Percentiles rank a stretch among this genome's conserved stretches.
Conservation (phyloP, 2,888 invertebrate genomes). For the Drosophila limbata region DNA sequence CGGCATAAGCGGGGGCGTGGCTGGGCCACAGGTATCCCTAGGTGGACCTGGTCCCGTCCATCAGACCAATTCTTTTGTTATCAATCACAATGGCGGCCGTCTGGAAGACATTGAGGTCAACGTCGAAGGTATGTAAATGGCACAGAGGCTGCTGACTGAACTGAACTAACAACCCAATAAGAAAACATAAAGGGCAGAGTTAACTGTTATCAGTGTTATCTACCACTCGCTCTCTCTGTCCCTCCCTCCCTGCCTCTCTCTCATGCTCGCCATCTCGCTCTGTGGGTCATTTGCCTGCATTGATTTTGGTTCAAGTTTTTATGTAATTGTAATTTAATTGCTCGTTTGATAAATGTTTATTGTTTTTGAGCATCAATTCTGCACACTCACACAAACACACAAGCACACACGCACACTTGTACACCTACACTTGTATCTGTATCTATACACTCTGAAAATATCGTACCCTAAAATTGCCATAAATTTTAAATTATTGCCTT, state of each 20-base stretch:
- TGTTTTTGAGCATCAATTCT: constrained; percentile 42
- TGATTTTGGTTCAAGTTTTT: constrained; percentile 60
- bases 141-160: constrained; percentile 1
- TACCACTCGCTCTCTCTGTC: not conserved
- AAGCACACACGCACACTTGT: constrained; percentile 37
- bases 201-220: constrained; percentile 10
- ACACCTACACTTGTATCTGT: constrained; percentile 35
- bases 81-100: constrained; percentile 94
- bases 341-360: constrained; percentile 61
- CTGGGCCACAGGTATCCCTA: constrained; percentile 90
- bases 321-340: constrained; percentile 70
- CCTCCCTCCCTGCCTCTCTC: constrained; percentile 20
- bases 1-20: constrained; percentile 89
- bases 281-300: constrained; percentile 11
- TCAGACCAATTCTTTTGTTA: constrained; percentile 89
- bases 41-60: constrained; percentile 91
- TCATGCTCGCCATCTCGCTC: constrained; percentile 21
- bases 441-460: constrained; percentile 17
- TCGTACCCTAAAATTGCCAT: not conserved
- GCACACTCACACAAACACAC: constrained; percentile 41
- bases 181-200: not conserved
- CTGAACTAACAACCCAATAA: constrained; percentile 11
- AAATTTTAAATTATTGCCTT: not conserved
- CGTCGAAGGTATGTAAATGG: constrained; percentile 92
- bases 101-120: constrained; percentile 97